Evolutionary conservation across 2,113 vertebrate genomes (phyloP).

Genomic region (Gnathochromis pfefferi): DNA sequence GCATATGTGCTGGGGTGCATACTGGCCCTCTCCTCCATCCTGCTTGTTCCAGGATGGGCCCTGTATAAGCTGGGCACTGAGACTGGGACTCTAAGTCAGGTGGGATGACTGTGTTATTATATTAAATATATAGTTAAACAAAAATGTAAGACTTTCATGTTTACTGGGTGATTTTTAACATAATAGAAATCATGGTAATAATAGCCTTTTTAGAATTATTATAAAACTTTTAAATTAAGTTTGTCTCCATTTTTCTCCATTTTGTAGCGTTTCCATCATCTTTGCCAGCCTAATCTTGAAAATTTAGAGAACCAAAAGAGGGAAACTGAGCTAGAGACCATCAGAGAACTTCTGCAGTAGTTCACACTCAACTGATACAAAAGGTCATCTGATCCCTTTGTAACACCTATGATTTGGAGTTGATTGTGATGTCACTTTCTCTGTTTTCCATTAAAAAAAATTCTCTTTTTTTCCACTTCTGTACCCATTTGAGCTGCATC

Average conservation of each 20-base stretch:
- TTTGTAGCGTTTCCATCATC: background rate
- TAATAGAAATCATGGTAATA: background rate
- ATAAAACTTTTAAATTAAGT: background rate
- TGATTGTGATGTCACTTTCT: background rate
- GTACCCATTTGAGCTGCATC: background rate
- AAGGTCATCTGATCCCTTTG: background rate
- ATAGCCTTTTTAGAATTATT: background rate
- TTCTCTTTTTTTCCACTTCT: background rate
- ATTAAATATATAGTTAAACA: background rate
- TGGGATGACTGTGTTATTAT: background rate
- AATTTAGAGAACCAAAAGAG: background rate
- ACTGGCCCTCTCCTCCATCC: conserved; percentile 43
- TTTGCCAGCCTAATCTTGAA: background rate
- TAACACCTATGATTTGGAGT: background rate
- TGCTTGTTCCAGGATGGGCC: background rate
- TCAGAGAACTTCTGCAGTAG: background rate
- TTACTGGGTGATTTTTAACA: background rate
- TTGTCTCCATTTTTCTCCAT: background rate
- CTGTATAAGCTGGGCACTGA: background rate
- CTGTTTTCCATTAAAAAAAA: background rate
- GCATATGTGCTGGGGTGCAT: conserved; percentile 57
- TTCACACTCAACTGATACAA: background rate
- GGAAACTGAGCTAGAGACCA: background rate
- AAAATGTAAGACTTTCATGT: background rate
- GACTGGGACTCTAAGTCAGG: background rate